These are phyloP conservation scores for Cydia splendana DNA, from an alignment of 1,140 invertebrate genomes.

Conservation along the genomic window DNA sequence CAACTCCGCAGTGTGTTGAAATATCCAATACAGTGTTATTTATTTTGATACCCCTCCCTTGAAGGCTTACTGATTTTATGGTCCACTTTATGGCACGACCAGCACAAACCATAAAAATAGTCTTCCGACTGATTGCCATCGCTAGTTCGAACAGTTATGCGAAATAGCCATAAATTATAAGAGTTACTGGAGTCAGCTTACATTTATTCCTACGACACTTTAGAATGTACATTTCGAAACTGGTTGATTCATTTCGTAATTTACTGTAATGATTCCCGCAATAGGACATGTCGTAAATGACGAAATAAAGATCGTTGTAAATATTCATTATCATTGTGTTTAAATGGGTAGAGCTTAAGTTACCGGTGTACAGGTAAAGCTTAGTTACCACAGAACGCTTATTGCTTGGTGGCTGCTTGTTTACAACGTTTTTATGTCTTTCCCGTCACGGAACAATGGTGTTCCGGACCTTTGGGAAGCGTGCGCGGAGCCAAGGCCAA, in stretches of 20 bases:
- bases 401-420: too few species aligned
- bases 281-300: not conserved
- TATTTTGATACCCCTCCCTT: conserved; percentile 68
- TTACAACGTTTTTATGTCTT: too few species aligned
- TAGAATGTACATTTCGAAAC: conserved; percentile 32
- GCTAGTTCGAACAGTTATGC: conserved; percentile 56
- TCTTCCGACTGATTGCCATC: conserved; percentile 69
- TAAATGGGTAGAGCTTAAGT: not conserved
- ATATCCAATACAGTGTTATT: conserved; percentile 66
- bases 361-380: too few species aligned
- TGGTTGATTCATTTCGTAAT: not conserved
- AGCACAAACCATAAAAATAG: conserved; percentile 72
- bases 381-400: not conserved
- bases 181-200: conserved; percentile 45
- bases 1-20: conserved; percentile 43
- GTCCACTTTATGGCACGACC: conserved; percentile 69
- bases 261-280: not conserved
- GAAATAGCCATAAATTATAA: conserved; percentile 66
- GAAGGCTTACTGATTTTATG: conserved; percentile 71
- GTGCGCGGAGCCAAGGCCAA: too few species aligned
- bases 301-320: conserved; percentile 1
- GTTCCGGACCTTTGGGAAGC: too few species aligned
- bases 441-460: too few species aligned
- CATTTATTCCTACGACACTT: conserved; percentile 38
- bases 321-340: not conserved